Base-by-base conservation (phyloP, 2,888 invertebrate genomes). In the Drosophila diplacantha region DNA sequence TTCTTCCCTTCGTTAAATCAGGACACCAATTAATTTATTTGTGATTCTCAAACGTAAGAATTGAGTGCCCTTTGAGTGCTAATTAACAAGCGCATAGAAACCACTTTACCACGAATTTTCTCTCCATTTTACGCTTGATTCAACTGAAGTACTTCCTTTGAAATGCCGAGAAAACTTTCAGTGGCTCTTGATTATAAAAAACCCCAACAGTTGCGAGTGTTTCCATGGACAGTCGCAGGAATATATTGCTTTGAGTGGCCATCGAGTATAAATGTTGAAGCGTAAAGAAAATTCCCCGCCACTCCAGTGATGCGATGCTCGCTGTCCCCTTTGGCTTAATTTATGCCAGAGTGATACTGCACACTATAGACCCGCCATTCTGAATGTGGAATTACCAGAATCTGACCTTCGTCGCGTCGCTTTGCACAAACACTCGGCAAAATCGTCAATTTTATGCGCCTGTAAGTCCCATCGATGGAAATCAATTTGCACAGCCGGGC, bases 401-500 rank as follows among this genome's bases (percentile, higher is more conserved):
- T 61, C 31, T 62, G 61, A 51, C 62, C 61, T 43, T 34, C 41
- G 16, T 16, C 35, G 31, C 16, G 20, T 44, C 18, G 32, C 38
- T 24, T 22, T 16, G 12, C 56, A 53, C 64, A 49, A 61, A 69
- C 62, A 65, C 63, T 41, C 62, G n/a, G 55, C 65, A 65, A 59
- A 76, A 62, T 74, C 75, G 61, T 62, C 68, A 70, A 66, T 60
- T 74, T 77, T 72, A 80, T 82, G 78, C 70, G 67, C 58, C 46
- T 69, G 69, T 43, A 47, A 39, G 31, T 53, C 72, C 60, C 50
- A 74, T 80, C 81, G 72, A 72, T 72, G 77, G 49, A 77, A 82
- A 77, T 77, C 77, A 80, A 77, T 77, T 77, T 72, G 63, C 57
- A 57, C 52, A 59, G 22, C 39, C 22, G 34, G 31, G 50, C 63